Evolutionary conservation across 2,797 vertebrate species (phyloP).

Genomic region (Falco columbarius): DNA sequence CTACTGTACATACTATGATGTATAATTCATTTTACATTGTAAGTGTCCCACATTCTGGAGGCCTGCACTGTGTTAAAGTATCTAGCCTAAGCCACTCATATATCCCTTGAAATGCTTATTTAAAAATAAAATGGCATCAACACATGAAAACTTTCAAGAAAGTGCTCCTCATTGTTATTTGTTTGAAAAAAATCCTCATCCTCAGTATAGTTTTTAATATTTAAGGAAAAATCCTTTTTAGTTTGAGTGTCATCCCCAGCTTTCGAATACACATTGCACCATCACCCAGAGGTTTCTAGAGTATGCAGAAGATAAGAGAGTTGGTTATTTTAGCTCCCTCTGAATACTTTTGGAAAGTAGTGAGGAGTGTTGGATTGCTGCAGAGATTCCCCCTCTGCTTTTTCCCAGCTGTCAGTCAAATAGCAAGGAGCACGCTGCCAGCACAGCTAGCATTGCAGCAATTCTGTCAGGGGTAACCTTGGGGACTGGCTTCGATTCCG

Average conservation of each 20-base stretch:
- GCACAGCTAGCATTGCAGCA: accelerated
- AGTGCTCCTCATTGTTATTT: background rate
- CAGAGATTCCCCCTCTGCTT: background rate
- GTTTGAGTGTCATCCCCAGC: background rate
- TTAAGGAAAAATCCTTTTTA: background rate
- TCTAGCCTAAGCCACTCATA: background rate
- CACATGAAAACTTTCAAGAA: background rate
- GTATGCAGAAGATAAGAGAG: background rate
- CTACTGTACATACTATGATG: background rate
- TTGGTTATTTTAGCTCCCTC: background rate
- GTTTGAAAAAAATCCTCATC: background rate
- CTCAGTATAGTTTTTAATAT: background rate
- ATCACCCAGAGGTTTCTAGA: background rate
- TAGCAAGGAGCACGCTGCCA: background rate
- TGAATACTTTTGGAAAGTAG: background rate
- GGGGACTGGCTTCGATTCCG: background rate
- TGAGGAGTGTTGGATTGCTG: background rate
- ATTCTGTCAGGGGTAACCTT: background rate
- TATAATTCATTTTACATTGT: background rate
- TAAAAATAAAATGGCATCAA: background rate
- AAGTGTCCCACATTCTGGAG: background rate
- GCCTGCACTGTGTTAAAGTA: background rate
- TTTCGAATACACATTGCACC: background rate
- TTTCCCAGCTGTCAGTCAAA: background rate
- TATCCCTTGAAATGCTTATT: background rate